Evolutionary conservation across 1,140 invertebrate species (phyloP).

Genomic region (Lethocerus indicus): DNA sequence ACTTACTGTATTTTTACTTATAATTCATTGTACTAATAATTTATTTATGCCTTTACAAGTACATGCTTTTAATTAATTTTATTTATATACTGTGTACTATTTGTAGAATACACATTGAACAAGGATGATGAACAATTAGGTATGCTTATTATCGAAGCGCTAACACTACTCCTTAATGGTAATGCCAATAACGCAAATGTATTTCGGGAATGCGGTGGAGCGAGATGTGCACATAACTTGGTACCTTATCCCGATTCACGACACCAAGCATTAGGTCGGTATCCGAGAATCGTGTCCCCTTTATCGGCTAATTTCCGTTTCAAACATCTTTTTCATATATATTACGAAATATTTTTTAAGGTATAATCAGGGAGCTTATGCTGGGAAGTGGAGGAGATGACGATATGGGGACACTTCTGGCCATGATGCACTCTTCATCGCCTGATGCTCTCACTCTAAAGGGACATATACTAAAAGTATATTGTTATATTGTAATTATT

Average conservation of each 20-base stretch:
- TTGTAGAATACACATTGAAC: conserved; percentile 33
- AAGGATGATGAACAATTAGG: conserved; percentile 60
- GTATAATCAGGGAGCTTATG: conserved; percentile 71
- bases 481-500: neutral
- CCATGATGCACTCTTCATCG: conserved; percentile 76
- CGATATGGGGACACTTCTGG: conserved; percentile 81
- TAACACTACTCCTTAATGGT: conserved; percentile 59
- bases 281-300: too few species aligned
- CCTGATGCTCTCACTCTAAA: conserved; percentile 64
- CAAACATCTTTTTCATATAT: neutral
- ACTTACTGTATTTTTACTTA: neutral
- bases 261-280: conserved; percentile 50
- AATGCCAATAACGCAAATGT: conserved; percentile 81
- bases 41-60: neutral
- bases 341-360: conserved; percentile 20
- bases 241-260: conserved; percentile 73
- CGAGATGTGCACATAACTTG: conserved; percentile 77
- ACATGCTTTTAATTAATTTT: neutral
- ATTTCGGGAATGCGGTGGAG: conserved; percentile 82
- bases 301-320: neutral
- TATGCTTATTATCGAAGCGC: conserved; percentile 67
- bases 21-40: neutral
- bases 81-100: neutral
- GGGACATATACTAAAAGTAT: conserved; percentile 74
- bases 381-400: conserved; percentile 84